These are phyloP conservation scores for Drosophila meridionalis DNA, from an alignment of 2,888 invertebrate genomes.

Conservation along the genomic window DNA sequence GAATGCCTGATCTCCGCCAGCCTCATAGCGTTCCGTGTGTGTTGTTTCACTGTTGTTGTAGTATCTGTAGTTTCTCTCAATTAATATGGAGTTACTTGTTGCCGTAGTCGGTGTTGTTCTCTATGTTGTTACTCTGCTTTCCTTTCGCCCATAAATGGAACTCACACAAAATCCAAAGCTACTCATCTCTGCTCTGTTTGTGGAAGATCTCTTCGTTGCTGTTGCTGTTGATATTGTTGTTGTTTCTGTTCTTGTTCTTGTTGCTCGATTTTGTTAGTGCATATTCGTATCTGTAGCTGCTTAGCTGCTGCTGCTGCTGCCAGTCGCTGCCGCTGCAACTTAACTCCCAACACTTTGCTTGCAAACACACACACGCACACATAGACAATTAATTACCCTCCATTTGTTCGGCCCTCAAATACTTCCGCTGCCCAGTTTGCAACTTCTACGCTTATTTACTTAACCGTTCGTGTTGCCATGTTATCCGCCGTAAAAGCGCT, in stretches of 20 bases:
- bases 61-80: slow-evolving; percentile 14
- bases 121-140: slow-evolving; percentile 26
- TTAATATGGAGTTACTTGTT: slow-evolving; percentile 13
- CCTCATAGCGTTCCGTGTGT: slow-evolving; percentile 14
- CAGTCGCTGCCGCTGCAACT: slow-evolving; percentile 32
- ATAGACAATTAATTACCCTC: slow-evolving; percentile 6
- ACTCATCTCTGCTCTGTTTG: slow-evolving; percentile 30
- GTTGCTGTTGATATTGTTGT: slow-evolving; percentile 5
- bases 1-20: not conserved
- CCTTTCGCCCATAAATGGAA: slow-evolving; percentile 20
- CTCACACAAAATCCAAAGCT: slow-evolving; percentile 21
- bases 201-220: slow-evolving; percentile 28
- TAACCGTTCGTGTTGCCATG: slow-evolving; percentile 36
- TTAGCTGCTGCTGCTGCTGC: slow-evolving; percentile 24
- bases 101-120: slow-evolving; percentile 7
- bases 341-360: slow-evolving; percentile 24
- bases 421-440: slow-evolving; percentile 21
- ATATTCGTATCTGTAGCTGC: slow-evolving; percentile 33
- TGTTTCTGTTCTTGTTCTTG: slow-evolving; percentile 27
- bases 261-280: slow-evolving; percentile 43
- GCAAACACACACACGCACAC: slow-evolving; percentile 2
- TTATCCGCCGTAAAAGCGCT: not conserved
- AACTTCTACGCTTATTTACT: slow-evolving; percentile 32
- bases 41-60: slow-evolving; percentile 29
- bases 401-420: slow-evolving; percentile 14